These are phyloP conservation scores for Pasiphila rectangulata DNA, from an alignment of 2,888 invertebrate genomes.

Conservation along the genomic window DNA sequence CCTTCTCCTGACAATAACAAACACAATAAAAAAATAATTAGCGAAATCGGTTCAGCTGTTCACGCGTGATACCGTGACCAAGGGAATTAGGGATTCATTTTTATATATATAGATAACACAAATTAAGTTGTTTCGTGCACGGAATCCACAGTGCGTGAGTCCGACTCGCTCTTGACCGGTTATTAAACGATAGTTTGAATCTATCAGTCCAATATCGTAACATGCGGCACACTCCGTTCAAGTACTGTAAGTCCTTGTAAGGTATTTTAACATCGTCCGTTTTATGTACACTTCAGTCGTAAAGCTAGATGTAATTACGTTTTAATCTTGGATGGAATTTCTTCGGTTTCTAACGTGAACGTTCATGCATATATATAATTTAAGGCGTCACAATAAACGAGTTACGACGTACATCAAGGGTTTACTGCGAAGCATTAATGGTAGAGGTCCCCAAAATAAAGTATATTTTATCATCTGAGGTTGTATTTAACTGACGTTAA, in stretches of 20 bases:
- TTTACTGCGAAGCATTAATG: conserved; percentile 72
- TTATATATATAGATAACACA: no score
- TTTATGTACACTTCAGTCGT: conserved; percentile 18
- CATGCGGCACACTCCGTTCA: background rate
- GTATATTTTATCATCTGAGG: conserved; percentile 64
- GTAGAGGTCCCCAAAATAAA: conserved; percentile 69
- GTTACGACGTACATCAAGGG: conserved; percentile 72
- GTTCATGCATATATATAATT: conserved; percentile 65
- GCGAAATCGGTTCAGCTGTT: no score
- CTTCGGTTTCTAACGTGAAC: conserved; percentile 38
- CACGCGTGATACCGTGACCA: no score
- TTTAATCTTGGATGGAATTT: conserved; percentile 45
- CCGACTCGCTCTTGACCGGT: no score
- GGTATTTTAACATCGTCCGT: conserved; percentile 22
- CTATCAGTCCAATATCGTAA: no score
- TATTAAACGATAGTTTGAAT: no score
- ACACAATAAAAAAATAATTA: no score
- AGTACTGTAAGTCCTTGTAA: background rate
- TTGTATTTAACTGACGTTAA: conserved; percentile 50
- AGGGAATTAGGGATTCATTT: no score
- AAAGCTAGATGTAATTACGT: conserved; percentile 42
- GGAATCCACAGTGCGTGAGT: no score
- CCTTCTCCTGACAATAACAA: no score
- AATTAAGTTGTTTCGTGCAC: no score
- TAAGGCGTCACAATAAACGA: conserved; percentile 71